Evolutionary conservation across 2,113 vertebrate genomes (phyloP).

Genomic region (Chroicocephalus ridibundus): DNA sequence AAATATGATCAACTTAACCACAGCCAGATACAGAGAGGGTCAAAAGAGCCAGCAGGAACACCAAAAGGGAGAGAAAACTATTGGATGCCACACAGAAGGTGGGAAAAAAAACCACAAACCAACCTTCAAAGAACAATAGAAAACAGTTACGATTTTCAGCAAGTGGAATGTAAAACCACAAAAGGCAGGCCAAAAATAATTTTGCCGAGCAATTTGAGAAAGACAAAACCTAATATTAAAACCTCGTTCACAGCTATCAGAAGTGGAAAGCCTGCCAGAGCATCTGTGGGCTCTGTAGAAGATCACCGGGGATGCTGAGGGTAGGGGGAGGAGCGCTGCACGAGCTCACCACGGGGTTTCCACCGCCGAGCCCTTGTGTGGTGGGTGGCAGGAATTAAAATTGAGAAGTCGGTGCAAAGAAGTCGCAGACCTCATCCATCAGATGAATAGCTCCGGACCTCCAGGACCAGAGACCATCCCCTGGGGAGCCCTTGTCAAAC

Average conservation of each 20-base stretch:
- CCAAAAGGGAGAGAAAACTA: neutral
- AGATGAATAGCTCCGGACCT: neutral
- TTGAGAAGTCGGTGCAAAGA: neutral
- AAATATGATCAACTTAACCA: neutral
- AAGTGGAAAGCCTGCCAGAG: neutral
- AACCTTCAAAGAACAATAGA: neutral
- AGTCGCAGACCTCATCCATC: neutral
- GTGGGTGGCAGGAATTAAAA: neutral
- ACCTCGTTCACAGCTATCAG: neutral
- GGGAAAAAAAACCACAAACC: neutral
- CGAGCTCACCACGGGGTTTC: rapidly evolving
- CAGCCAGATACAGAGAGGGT: neutral
- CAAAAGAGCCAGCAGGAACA: neutral
- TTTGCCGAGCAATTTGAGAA: neutral
- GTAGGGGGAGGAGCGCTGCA: neutral
- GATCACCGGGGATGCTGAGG: neutral
- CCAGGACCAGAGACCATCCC: rapidly evolving
- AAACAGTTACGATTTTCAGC: neutral
- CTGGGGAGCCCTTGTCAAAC: neutral
- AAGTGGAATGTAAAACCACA: neutral
- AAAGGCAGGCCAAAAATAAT: neutral
- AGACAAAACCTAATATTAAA: neutral
- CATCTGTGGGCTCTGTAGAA: neutral
- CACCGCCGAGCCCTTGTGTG: neutral
- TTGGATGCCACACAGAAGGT: neutral